phyloP scores from a whole-genome alignment of 2,888 invertebrate species.

The Temnothorax rugatulus region DNA sequence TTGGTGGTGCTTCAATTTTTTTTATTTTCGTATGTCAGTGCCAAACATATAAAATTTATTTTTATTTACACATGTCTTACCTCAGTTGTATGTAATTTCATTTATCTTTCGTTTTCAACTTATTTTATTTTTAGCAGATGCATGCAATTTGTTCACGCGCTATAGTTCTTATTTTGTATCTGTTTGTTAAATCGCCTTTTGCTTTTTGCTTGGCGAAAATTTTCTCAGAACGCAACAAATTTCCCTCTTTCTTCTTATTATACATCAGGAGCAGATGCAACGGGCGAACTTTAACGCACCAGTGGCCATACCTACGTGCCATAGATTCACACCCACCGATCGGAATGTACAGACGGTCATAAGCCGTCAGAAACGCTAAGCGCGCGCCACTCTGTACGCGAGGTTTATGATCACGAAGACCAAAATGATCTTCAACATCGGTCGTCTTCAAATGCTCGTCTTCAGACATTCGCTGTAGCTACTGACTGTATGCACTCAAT shows the following conservation, averaged over 20 bases:
- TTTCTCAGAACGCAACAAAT: conserved; percentile 1
- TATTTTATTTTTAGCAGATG: background rate
- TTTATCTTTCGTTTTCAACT: background rate
- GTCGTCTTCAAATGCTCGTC: conserved; percentile 1
- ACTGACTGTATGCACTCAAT: background rate
- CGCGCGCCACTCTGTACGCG: conserved; percentile 38
- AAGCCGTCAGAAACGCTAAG: conserved; percentile 57
- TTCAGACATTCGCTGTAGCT: background rate
- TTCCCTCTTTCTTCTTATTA: background rate
- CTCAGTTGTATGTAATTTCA: background rate
- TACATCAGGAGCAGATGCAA: conserved; percentile 13
- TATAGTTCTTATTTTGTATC: background rate
- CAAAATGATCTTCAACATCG: background rate
- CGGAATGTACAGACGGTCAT: conserved; percentile 74
- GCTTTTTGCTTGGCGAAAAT: background rate
- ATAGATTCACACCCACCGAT: conserved; percentile 76
- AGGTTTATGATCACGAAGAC: conserved; percentile 57
- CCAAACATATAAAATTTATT: background rate
- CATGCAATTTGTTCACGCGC: background rate
- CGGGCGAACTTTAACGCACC: conserved; percentile 25
- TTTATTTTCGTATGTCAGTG: background rate
- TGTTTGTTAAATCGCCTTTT: background rate
- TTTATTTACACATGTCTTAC: no score
- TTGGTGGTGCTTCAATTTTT: background rate
- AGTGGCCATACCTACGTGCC: conserved; percentile 48